Evolutionary conservation across 2,113 vertebrate species (phyloP).

Genomic region (Gallinago media): DNA sequence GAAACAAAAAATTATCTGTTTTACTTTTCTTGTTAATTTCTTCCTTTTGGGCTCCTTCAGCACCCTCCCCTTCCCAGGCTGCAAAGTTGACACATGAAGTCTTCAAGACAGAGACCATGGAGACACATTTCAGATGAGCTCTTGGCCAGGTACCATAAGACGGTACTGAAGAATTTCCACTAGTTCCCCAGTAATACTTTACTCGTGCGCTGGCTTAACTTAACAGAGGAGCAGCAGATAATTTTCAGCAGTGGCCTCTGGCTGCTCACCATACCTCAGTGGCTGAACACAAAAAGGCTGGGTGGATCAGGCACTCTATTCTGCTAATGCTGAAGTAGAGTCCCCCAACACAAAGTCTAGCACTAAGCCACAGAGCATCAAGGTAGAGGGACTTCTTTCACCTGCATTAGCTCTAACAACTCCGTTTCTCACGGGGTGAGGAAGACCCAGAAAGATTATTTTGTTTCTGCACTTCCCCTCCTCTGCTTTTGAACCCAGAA

Average conservation of each 20-base stretch:
- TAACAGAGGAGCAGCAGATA: neutral
- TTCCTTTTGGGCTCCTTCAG: neutral
- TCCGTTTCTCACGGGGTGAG: neutral
- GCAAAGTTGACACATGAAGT: neutral
- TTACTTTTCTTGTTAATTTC: neutral
- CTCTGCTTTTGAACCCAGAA: neutral
- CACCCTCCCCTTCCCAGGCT: neutral
- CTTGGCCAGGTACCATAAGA: neutral
- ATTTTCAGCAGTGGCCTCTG: neutral
- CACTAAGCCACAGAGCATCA: neutral
- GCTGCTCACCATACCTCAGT: neutral
- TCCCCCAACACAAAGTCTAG: neutral
- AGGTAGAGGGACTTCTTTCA: neutral
- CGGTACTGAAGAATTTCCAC: neutral
- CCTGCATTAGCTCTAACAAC: neutral
- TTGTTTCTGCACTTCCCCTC: neutral
- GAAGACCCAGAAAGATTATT: neutral
- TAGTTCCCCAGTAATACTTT: neutral
- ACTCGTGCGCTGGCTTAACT: rapidly evolving
- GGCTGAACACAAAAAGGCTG: neutral
- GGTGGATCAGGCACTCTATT: neutral
- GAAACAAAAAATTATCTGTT: neutral
- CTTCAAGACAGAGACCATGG: neutral
- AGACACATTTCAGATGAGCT: neutral
- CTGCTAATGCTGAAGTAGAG: neutral